Conservation (phyloP, 1,140 invertebrate species). For the Camponotus pennsylvanicus region DNA sequence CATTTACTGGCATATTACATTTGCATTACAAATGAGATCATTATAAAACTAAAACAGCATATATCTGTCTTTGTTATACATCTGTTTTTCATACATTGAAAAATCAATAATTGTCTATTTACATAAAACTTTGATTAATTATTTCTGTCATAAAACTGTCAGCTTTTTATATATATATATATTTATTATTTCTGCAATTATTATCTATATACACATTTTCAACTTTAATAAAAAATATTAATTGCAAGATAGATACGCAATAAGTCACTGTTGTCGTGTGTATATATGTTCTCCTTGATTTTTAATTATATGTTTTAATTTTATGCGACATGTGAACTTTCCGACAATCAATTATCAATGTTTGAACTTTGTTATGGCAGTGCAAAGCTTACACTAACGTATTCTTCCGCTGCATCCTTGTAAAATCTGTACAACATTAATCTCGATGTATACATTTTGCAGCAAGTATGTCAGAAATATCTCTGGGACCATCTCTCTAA, state of each 20-base stretch:
- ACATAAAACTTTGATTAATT: slow-evolving; percentile 40
- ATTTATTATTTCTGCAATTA: background rate
- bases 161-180: slow-evolving; percentile 1
- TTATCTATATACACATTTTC: background rate
- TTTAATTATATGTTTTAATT: background rate
- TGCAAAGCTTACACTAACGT: slow-evolving; percentile 28
- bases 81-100: background rate
- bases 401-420: background rate
- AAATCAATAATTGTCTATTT: slow-evolving; percentile 11
- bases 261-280: slow-evolving; percentile 27
- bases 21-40: slow-evolving; percentile 23
- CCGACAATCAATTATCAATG: slow-evolving; percentile 30
- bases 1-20: background rate
- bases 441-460: background rate
- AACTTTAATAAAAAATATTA: slow-evolving; percentile 47
- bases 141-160: background rate
- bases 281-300: slow-evolving; percentile 1
- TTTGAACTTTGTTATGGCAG: slow-evolving; percentile 51
- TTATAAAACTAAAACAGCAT: background rate
- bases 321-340: background rate
- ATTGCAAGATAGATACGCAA: background rate
- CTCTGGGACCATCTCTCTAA: background rate
- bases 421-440: background rate
- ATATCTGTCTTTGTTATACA: slow-evolving; percentile 9
- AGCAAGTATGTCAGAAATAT: background rate